A percentile compares a stretch with the other conserved stretches of the same genome.
phyloP scores from a whole-genome alignment of 1,140 invertebrate species.

The Diuraphis noxia region DNA sequence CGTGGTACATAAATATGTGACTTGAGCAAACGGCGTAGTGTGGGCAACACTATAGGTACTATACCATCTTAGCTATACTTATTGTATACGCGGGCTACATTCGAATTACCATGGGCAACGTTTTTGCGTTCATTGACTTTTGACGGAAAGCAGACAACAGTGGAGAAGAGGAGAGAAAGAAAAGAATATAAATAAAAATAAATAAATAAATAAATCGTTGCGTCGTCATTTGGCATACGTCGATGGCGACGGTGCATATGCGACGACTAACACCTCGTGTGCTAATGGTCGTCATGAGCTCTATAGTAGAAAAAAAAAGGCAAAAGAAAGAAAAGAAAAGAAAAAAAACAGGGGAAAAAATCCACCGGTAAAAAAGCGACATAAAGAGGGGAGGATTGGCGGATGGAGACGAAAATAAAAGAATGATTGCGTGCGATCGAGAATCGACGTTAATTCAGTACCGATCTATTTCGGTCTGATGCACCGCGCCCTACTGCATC shows the following conservation, averaged over 20 bases:
- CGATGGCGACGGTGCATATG: background rate
- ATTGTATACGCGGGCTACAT: background rate
- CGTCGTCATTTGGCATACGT: slow-evolving; percentile 33
- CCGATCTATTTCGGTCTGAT: slow-evolving; percentile 38
- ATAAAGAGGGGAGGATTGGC: background rate
- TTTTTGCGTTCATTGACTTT: slow-evolving; percentile 50
- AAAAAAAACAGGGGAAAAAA: background rate
- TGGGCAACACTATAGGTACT: background rate
- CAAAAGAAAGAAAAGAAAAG: background rate
- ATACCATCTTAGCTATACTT: background rate
- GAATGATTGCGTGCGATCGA: slow-evolving; percentile 28
- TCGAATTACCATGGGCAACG: slow-evolving; percentile 4
- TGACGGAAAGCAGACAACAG: background rate
- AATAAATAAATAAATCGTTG: slow-evolving; percentile 29
- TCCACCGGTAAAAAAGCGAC: background rate
- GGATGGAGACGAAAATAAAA: slow-evolving; percentile 5
- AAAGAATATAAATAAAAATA: slow-evolving; percentile 25
- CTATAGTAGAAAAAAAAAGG: background rate
- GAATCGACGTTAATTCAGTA: slow-evolving; percentile 44
- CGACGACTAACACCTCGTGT: slow-evolving; percentile 26
- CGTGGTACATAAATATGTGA: background rate
- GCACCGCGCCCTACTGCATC: background rate
- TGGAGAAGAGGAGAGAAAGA: background rate
- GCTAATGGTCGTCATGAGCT: background rate
- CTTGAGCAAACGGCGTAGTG: background rate